A percentile compares a stretch with the other conserved stretches of the same genome.
These are phyloP conservation scores for Miichthys miiuy DNA, from an alignment of 2,797 vertebrate genomes.

Conservation along the genomic window DNA sequence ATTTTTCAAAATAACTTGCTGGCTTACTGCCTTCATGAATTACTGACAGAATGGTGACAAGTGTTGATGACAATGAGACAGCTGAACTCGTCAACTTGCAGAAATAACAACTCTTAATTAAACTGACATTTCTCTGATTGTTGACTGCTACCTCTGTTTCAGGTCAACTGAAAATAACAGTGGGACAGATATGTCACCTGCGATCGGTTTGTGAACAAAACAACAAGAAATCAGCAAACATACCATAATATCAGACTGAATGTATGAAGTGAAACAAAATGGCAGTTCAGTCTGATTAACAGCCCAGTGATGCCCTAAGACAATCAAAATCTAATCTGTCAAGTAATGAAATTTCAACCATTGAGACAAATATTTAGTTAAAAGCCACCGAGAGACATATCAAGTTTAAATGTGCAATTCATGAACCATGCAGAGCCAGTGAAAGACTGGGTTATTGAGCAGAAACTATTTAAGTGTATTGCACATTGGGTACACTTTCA, in stretches of 20 bases:
- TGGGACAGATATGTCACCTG: background rate
- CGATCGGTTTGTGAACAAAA: background rate
- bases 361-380: constrained; percentile 5
- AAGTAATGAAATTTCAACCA: background rate
- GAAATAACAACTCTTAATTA: background rate
- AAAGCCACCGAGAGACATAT: constrained; percentile 6
- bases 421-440: background rate
- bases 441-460: background rate
- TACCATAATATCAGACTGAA: background rate
- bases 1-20: too few species aligned
- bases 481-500: background rate
- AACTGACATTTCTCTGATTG: background rate
- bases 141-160: background rate
- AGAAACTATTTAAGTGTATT: background rate
- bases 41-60: background rate
- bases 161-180: background rate
- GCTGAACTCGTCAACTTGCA: background rate
- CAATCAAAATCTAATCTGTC: background rate
- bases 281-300: background rate
- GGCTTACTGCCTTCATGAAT: too few species aligned
- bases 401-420: background rate
- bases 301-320: background rate
- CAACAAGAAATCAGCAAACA: background rate
- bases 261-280: background rate
- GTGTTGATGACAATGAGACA: background rate